Evolutionary conservation across 2,888 invertebrate species (phyloP).

Genomic region (Nipponacmea schrenckii): DNA sequence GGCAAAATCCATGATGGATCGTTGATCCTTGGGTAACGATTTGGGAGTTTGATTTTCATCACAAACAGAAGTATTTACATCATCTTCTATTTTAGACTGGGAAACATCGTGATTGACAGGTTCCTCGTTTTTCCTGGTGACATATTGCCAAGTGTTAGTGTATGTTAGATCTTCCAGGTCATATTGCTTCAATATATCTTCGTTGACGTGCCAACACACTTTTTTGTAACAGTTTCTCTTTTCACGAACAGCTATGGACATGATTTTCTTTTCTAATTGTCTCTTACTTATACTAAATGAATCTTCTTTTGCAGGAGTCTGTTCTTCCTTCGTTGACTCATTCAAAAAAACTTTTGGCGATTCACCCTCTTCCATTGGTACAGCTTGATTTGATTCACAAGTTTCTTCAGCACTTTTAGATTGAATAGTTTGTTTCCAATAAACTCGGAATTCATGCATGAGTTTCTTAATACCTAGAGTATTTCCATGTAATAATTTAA

Average conservation of each 20-base stretch:
- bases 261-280: constrained; percentile 68
- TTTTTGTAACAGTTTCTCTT: constrained; percentile 72
- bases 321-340: neutral
- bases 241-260: constrained; percentile 75
- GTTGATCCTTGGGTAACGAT: constrained; percentile 30
- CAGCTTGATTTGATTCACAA: neutral
- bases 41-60: constrained; percentile 13
- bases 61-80: neutral
- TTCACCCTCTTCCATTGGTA: neutral
- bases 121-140: constrained; percentile 38
- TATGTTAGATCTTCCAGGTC: constrained; percentile 70
- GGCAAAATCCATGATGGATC: constrained; percentile 40
- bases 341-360: neutral
- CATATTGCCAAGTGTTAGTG: constrained; percentile 74
- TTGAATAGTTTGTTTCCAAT: constrained; percentile 69
- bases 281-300: constrained; percentile 58
- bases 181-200: constrained; percentile 72
- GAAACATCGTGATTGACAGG: neutral
- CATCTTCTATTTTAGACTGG: neutral
- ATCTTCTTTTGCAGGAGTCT: constrained; percentile 23
- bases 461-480: constrained; percentile 72
- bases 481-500: constrained; percentile 78
- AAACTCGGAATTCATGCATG: constrained; percentile 75
- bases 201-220: constrained; percentile 76
- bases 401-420: constrained; percentile 14